Base-by-base conservation (phyloP, 2,113 vertebrate species). In the Anhinga anhinga region DNA sequence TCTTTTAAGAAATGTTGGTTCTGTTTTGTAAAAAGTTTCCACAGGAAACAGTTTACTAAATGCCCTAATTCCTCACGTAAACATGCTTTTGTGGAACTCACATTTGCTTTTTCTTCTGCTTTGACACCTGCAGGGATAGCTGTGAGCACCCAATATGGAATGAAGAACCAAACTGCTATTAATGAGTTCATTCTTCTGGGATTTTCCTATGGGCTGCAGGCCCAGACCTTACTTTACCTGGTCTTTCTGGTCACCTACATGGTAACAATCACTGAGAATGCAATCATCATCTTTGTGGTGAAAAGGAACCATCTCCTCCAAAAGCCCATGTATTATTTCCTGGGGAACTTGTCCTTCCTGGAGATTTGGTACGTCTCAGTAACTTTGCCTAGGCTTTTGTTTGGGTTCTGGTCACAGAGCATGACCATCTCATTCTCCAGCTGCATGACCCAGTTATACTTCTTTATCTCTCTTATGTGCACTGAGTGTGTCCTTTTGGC, bases 371-470 rank as follows among this genome's bases (percentile, higher is more conserved):
- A 97, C 11, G 50, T 97, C 26, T 92, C 97, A 11, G 86, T 95
- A 27, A 96, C 96, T 9, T 32, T 82, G 52, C 78, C 97, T 36
- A 97, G 88, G 50, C 92, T 97, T 88, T 85, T 98, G 38, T 52
- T 55, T 88, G 96, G 87, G 19, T 97, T 97, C 36, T 61, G 97
- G 17, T 82, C 95, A 62, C 56, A 73, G 27, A 93, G 61, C 50
- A 98, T 97, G 77, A 95, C 82, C 66, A 97, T 98, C 34, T 97
- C 97, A 29, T 97, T 98, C 59, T 40, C 96, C 44, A 94, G 88
- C 55, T 98, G 96, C 40, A 97, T 97, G 96, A 89, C 42, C 5
- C 97, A 98, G 66, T 87, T 98, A 12, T 98, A 97, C 62, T 97
- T 97, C 50, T 98, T 98, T 53, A 96, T 97, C 14, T 97, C 96